Percentiles rank a stretch among this genome's conserved stretches.
phyloP scores from a whole-genome alignment of 2,888 invertebrate species.

The Ornithoptera priamus region DNA sequence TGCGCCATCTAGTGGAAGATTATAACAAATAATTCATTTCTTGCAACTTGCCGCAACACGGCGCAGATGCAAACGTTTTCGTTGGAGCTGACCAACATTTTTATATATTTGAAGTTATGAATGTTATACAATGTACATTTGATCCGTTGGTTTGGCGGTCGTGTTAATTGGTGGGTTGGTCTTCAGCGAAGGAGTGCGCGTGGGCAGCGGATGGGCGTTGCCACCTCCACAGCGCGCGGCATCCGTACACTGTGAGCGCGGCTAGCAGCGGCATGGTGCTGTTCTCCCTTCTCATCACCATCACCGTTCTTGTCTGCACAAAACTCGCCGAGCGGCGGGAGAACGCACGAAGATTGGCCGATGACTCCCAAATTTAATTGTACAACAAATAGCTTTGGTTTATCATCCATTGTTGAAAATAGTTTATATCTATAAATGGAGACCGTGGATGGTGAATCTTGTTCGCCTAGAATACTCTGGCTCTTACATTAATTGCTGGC shows the following conservation, averaged over 20 bases:
- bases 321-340: conserved; percentile 9
- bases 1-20: too few species aligned
- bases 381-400: neutral
- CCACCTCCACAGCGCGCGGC: conserved; percentile 27
- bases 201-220: conserved; percentile 29
- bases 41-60: too few species aligned
- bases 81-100: too few species aligned
- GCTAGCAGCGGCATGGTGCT: conserved; percentile 22
- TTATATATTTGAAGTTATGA: too few species aligned
- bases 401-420: neutral
- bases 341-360: neutral
- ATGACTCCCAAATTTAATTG: neutral
- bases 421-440: too few species aligned
- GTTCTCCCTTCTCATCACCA: conserved; percentile 13
- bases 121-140: too few species aligned
- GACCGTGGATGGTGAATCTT: too few species aligned
- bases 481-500: too few species aligned
- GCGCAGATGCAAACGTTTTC: too few species aligned
- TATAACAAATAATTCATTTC: too few species aligned
- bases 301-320: conserved; percentile 20
- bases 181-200: conserved; percentile 22
- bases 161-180: neutral
- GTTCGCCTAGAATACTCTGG: too few species aligned
- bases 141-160: neutral
- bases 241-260: conserved; percentile 20